These are phyloP conservation scores for Valencia hispanica DNA, from an alignment of 2,797 vertebrate genomes.

Conservation along the genomic window DNA sequence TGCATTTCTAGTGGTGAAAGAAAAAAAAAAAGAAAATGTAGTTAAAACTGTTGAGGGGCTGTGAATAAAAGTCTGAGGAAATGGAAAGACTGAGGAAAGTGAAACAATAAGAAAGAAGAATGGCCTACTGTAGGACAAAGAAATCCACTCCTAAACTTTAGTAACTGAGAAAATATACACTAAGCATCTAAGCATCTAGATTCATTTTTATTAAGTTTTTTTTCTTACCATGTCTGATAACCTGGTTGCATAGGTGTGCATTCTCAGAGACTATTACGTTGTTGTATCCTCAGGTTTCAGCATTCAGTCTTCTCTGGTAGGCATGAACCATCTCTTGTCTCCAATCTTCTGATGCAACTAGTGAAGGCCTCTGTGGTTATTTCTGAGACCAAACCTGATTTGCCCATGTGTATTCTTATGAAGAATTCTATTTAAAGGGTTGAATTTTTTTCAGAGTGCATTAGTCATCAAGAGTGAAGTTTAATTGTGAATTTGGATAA, in stretches of 20 bases:
- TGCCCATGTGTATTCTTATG: not conserved
- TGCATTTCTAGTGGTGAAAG: conserved; percentile 24
- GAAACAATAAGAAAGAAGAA: not conserved
- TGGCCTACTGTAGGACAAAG: not conserved
- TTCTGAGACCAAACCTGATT: not conserved
- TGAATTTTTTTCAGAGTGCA: not conserved
- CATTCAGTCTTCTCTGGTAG: not conserved
- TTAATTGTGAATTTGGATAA: not conserved
- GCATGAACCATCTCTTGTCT: not conserved
- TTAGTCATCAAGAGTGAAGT: not conserved
- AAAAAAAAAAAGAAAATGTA: conserved; percentile 22
- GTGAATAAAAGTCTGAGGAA: conserved; percentile 7
- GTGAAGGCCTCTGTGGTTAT: no score
- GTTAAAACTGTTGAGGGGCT: conserved; percentile 9
- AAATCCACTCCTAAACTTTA: not conserved
- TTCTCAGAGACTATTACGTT: not conserved
- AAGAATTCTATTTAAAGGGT: not conserved
- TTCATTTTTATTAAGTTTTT: not conserved
- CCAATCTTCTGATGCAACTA: not conserved
- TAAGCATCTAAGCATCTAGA: not conserved
- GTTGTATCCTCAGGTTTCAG: not conserved
- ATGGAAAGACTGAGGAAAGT: conserved; percentile 8
- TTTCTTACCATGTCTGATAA: not conserved
- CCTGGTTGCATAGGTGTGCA: not conserved
- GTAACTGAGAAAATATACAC: not conserved